phyloP scores from a whole-genome alignment of 2,113 vertebrate genomes.

The Neotragus moschatus region DNA sequence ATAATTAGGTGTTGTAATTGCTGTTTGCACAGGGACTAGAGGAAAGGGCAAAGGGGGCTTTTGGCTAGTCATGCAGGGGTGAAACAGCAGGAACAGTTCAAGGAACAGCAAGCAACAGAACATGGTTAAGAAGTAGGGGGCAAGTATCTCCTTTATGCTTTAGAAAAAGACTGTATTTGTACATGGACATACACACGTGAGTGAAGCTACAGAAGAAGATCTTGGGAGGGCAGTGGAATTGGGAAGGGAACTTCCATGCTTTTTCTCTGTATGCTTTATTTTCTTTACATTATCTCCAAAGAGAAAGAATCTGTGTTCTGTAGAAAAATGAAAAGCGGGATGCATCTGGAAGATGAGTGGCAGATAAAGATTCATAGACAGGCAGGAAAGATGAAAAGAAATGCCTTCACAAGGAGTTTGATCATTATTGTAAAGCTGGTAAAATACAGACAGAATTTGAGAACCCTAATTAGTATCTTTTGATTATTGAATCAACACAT shows the following conservation, averaged over 20 bases:
- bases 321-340: neutral
- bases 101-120: neutral
- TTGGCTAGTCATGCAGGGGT: neutral
- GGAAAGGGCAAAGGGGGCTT: neutral
- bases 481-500: neutral
- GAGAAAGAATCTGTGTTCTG: neutral
- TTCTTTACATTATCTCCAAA: neutral
- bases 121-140: neutral
- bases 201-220: neutral
- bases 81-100: neutral
- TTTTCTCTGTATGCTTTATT: neutral
- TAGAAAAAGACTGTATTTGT: neutral
- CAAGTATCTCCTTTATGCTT: neutral
- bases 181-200: neutral
- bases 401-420: neutral
- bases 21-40: neutral
- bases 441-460: constrained; percentile 10
- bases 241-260: neutral
- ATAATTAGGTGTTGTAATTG: constrained; percentile 26
- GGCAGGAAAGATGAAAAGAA: neutral
- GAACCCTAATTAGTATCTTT: neutral
- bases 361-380: neutral
- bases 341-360: neutral
- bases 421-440: neutral
- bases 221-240: neutral